These are phyloP conservation scores for Amphipyra tragopoginis DNA, from an alignment of 2,888 invertebrate genomes.

Conservation along the genomic window DNA sequence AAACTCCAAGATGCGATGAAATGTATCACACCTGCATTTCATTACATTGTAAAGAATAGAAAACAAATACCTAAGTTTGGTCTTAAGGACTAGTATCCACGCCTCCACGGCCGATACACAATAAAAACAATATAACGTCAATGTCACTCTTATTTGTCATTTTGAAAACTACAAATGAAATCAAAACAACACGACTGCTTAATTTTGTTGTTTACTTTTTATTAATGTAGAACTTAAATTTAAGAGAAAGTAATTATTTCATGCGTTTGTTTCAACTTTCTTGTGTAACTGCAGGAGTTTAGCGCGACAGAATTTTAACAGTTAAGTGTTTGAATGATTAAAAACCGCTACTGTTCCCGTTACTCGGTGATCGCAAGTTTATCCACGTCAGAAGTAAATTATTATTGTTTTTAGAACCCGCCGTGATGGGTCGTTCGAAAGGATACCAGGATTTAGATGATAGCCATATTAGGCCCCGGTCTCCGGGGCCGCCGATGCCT, in stretches of 20 bases:
- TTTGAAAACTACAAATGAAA: slow-evolving; percentile 22
- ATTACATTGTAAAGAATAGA: too few relatives aligned
- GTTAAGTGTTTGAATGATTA: slow-evolving; percentile 26
- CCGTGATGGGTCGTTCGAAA: slow-evolving; percentile 87
- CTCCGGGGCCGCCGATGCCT: slow-evolving; percentile 83
- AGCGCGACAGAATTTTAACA: slow-evolving; percentile 6
- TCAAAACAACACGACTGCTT: slow-evolving; percentile 51
- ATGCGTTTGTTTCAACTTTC: slow-evolving; percentile 2
- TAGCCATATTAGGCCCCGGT: slow-evolving; percentile 73
- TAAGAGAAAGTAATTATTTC: slow-evolving; percentile 38
- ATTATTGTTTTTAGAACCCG: slow-evolving; percentile 37
- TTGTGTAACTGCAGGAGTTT: slow-evolving; percentile 15
- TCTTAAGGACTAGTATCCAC: too few relatives aligned
- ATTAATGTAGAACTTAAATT: slow-evolving; percentile 18
- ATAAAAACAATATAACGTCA: background rate
- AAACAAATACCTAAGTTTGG: too few relatives aligned
- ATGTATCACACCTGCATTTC: too few relatives aligned
- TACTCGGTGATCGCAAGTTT: slow-evolving; percentile 60
- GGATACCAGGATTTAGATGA: slow-evolving; percentile 92
- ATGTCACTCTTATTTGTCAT: slow-evolving; percentile 6
- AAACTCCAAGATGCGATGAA: too few relatives aligned
- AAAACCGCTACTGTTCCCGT: slow-evolving; percentile 70
- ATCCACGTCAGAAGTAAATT: slow-evolving; percentile 78
- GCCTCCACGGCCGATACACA: too few relatives aligned
- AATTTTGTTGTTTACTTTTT: slow-evolving; percentile 39